Percentiles rank a stretch among this genome's conserved stretches.
Conservation (phyloP, 2,113 vertebrate genomes). For the Halcyon malimbica region DNA sequence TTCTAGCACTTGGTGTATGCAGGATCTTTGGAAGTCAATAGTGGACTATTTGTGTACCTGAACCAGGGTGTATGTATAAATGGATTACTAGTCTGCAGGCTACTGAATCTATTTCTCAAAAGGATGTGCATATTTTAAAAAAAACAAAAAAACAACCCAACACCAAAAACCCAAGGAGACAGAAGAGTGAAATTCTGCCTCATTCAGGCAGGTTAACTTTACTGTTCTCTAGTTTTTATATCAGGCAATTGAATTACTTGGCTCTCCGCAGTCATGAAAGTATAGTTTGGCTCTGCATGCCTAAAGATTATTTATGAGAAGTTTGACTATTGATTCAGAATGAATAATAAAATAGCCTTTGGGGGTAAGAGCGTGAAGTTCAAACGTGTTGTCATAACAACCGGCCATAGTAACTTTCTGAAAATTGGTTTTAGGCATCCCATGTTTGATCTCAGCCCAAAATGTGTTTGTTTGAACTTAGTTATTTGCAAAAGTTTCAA, state of each 20-base stretch:
- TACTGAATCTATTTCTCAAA: fast-evolving
- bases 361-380: not conserved
- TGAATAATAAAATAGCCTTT: not conserved
- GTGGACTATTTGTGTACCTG: not conserved
- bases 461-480: not conserved
- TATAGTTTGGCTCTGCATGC: not conserved
- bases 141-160: too few species aligned
- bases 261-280: not conserved
- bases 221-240: not conserved
- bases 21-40: not conserved
- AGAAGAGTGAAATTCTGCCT: not conserved
- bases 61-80: fast-evolving
- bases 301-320: not conserved
- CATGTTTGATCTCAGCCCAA: not conserved
- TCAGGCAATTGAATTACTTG: not conserved
- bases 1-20: fast-evolving
- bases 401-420: not conserved
- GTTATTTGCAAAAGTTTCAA: not conserved
- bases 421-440: not conserved
- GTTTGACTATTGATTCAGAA: not conserved
- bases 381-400: not conserved
- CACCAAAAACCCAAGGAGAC: too few species aligned
- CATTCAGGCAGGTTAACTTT: not conserved
- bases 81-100: not conserved
- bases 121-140: not conserved